Evolutionary conservation across 2,113 vertebrate genomes (phyloP).

Genomic region (Microtus montanus): DNA sequence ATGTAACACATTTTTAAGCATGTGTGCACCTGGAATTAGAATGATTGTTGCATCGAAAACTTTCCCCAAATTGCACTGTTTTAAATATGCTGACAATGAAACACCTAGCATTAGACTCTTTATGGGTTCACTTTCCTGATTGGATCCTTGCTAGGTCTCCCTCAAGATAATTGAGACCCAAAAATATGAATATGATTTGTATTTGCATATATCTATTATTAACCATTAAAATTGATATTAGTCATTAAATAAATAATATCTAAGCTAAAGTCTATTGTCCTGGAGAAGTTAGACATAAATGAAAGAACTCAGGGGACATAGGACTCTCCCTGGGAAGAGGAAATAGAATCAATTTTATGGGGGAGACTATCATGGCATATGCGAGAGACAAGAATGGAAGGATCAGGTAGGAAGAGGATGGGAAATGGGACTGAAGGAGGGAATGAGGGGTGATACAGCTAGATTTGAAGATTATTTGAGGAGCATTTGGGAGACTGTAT

Average conservation of each 20-base stretch:
- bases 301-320: not conserved
- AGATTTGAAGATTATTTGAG: not conserved
- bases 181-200: not conserved
- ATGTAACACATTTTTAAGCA: not conserved
- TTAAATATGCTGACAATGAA: not conserved
- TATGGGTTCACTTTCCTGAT: not conserved
- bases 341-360: not conserved
- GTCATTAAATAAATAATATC: not conserved
- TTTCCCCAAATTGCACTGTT: not conserved
- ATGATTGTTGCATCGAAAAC: not conserved
- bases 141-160: not conserved
- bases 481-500: too few relatives aligned
- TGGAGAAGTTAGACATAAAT: not conserved
- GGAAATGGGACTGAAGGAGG: not conserved
- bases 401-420: not conserved
- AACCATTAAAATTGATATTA: not conserved
- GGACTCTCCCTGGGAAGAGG: not conserved
- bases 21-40: not conserved
- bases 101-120: not conserved
- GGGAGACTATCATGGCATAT: not conserved
- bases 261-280: not conserved
- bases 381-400: not conserved
- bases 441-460: not conserved
- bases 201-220: not conserved
- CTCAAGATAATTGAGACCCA: not conserved